A percentile compares a stretch with the other conserved stretches of the same genome.
Conservation (phyloP, 2,113 vertebrate species). For the Coracopsis vasa region DNA sequence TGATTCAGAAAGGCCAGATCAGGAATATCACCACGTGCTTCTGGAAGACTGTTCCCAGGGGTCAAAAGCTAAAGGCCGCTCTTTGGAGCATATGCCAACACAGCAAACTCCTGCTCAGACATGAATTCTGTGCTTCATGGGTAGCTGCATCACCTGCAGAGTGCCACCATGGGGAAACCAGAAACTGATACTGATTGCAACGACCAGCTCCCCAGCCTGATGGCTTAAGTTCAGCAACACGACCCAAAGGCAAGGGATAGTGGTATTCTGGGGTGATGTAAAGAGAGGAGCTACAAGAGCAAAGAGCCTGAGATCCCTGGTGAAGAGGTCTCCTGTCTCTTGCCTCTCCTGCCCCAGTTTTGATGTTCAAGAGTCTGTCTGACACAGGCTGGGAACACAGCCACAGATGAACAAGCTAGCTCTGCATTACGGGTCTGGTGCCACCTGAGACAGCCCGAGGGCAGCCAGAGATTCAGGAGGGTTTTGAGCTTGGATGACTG, state of each 20-base stretch:
- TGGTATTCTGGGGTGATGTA: rapidly evolving
- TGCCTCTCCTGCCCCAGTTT: background rate
- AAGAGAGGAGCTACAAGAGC: background rate
- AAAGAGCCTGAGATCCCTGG: background rate
- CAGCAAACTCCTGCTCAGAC: background rate
- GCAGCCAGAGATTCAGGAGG: background rate
- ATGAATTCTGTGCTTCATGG: background rate
- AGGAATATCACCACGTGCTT: background rate
- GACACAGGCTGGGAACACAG: background rate
- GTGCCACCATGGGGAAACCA: background rate
- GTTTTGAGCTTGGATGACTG: background rate
- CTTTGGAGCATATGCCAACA: background rate
- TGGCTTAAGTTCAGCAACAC: background rate
- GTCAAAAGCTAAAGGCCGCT: background rate
- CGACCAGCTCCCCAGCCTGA: background rate
- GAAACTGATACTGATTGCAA: background rate
- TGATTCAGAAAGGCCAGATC: background rate
- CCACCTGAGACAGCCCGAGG: background rate
- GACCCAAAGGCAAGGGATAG: background rate
- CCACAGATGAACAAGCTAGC: background rate
- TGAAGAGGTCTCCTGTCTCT: background rate
- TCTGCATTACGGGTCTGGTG: background rate
- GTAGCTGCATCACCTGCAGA: background rate
- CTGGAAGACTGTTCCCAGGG: background rate
- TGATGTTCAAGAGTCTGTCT: background rate